These are phyloP conservation scores for Nematostella vectensis DNA, from an alignment of 92 coral and sea anemone species.

Conservation along the genomic window DNA sequence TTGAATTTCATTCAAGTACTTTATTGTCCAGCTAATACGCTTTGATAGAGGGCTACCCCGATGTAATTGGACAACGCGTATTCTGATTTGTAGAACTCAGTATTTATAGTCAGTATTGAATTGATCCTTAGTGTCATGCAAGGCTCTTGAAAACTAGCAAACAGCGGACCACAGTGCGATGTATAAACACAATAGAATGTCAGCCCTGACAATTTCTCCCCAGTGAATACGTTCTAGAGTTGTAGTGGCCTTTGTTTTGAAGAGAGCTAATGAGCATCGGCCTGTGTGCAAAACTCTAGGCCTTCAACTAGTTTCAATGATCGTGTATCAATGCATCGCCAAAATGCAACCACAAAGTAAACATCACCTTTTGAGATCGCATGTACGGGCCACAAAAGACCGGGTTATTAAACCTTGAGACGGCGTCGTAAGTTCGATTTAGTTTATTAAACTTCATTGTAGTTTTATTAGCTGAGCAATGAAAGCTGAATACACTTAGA, in stretches of 20 bases:
- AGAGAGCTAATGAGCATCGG: too few species aligned
- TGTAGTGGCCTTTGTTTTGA: too few species aligned
- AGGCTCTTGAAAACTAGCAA: conserved; percentile 27
- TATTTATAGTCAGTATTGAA: conserved; percentile 27
- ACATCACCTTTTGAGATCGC: conserved; percentile 54
- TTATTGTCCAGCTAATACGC: conserved; percentile 64
- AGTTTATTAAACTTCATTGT: conserved; percentile 47
- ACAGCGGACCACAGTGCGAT: conserved; percentile 2
- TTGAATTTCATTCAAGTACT: conserved; percentile 59
- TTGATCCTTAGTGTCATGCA: conserved; percentile 37
- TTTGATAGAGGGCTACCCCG: conserved; percentile 48
- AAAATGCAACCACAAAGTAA: conserved; percentile 50
- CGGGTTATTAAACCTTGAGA: conserved; percentile 41
- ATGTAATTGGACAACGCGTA: conserved; percentile 57
- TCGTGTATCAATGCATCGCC: conserved; percentile 72
- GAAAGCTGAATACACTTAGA: conserved; percentile 12
- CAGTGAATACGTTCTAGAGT: too few species aligned
- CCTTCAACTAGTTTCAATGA: too few species aligned
- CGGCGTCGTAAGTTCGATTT: conserved; percentile 62
- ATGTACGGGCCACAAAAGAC: conserved; percentile 57
- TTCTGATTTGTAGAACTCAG: conserved; percentile 45
- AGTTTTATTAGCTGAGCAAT: conserved; percentile 52
- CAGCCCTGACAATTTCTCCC: too few species aligned
- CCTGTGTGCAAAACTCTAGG: too few species aligned
- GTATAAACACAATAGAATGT: too few species aligned